Base-by-base conservation (phyloP, 37 sponge, comb jelly and placozoan species). In the Oopsacas minuta region DNA sequence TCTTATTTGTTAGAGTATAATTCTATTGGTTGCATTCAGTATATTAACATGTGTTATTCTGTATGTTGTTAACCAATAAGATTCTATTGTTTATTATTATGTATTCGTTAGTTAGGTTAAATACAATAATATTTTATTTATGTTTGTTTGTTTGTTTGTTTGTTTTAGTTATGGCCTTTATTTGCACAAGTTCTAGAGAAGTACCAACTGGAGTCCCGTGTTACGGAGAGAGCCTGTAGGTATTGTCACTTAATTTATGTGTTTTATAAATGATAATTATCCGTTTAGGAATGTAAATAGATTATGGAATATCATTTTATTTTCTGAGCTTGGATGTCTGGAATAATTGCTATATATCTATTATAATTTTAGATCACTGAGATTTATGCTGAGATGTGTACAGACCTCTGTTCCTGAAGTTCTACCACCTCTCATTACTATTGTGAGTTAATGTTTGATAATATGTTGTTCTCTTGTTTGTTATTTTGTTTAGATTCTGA, bases 341-440 rank as follows among this genome's bases (percentile, higher is more conserved):
- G n/a, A n/a, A 42, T 42, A 17, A 42, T 15, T 42, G 49, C 15
- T 42, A 42, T 42, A 42, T 15, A 8, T 15, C 15, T 17, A 17
- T 15, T 42, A 8, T 42, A 8, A 17, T 5, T 61, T 25, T 61
- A 61, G 75, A n/a, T 32, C 75, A 32, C 75, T 61, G 75, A 3
- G 94, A 30, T 95, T 88, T 83, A 90, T 90, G 53, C 81, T 95
- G 12, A 83, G 96, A 25, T 87, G 92, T 85, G 84, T 91, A 0
- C 39, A 83, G 37, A 75, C 81, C n/a, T 84, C 84, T 22, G 88
- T 90, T 39, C 23, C 53, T 1, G 25, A 42, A 52, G 25, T 94
- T 1, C 46, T 94, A 34, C 36, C 46, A 3, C 87, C 89, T n/a
- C 87, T 94, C 1, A 85, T 89, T 15, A 52, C 82, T 15, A 34